phyloP scores from a whole-genome alignment of 2,797 vertebrate genomes.

The Margarornis squamiger region DNA sequence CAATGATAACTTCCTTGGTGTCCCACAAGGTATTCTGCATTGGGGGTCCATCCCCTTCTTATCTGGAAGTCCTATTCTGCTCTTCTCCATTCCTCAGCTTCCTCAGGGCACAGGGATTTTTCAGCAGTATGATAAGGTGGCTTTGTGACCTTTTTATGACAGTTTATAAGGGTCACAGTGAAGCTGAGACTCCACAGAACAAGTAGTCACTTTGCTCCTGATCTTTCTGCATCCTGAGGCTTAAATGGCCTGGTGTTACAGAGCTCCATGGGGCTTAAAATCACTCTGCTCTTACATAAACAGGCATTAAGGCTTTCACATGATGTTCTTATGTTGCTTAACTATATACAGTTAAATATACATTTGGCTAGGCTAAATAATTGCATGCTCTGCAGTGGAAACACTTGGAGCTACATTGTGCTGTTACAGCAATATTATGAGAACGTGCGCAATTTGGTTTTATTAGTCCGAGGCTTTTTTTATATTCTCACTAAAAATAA shows the following conservation, averaged over 20 bases:
- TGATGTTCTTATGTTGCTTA: not conserved
- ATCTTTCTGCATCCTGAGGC: not conserved
- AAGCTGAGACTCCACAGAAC: not conserved
- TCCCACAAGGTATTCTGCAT: not conserved
- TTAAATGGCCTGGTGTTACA: not conserved
- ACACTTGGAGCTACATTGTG: not conserved
- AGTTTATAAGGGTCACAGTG: not conserved
- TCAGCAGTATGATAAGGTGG: not conserved
- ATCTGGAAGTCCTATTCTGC: not conserved
- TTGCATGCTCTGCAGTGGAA: not conserved
- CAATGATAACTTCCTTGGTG: not conserved
- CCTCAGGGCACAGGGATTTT: not conserved
- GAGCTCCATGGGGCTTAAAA: not conserved
- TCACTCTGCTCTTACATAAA: not conserved
- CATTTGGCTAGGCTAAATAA: slow-evolving; percentile 1
- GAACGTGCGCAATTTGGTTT: not conserved
- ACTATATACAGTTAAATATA: not conserved
- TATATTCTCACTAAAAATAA: not conserved
- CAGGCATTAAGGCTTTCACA: not conserved
- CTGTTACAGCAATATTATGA: not conserved
- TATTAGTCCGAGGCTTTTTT: not conserved
- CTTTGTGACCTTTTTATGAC: slow-evolving; percentile 26
- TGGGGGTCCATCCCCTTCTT: not conserved
- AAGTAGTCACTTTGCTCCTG: not conserved
- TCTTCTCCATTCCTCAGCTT: not conserved